Conservation (phyloP, 2,113 vertebrate genomes). For the Phaethon lepturus region DNA sequence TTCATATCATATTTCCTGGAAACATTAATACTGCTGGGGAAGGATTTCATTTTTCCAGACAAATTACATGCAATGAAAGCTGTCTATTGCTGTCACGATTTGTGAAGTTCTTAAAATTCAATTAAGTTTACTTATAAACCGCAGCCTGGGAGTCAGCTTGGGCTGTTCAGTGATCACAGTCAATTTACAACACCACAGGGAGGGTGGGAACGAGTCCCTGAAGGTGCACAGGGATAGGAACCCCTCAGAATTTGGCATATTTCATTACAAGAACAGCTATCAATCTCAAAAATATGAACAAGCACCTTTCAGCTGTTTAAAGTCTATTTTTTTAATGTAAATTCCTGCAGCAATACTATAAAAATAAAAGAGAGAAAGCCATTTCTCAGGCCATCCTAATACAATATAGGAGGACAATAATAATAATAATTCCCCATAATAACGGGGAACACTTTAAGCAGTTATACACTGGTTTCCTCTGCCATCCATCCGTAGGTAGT, state of each 20-base stretch:
- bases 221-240: background rate
- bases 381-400: background rate
- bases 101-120: background rate
- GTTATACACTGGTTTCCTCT: background rate
- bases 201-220: background rate
- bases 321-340: background rate
- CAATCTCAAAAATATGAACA: background rate
- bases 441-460: background rate
- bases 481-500: rapidly evolving
- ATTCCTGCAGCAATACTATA: background rate
- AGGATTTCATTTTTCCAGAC: background rate
- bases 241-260: background rate
- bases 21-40: background rate
- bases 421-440: too few species aligned
- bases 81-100: background rate
- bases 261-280: background rate
- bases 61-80: background rate
- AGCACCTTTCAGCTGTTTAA: background rate
- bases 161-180: background rate
- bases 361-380: background rate
- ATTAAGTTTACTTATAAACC: background rate
- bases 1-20: background rate
- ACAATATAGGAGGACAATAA: background rate
- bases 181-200: rapidly evolving
- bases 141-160: background rate